Conservation (phyloP, 2,888 invertebrate genomes). For the Drosophila gaucha region DNA sequence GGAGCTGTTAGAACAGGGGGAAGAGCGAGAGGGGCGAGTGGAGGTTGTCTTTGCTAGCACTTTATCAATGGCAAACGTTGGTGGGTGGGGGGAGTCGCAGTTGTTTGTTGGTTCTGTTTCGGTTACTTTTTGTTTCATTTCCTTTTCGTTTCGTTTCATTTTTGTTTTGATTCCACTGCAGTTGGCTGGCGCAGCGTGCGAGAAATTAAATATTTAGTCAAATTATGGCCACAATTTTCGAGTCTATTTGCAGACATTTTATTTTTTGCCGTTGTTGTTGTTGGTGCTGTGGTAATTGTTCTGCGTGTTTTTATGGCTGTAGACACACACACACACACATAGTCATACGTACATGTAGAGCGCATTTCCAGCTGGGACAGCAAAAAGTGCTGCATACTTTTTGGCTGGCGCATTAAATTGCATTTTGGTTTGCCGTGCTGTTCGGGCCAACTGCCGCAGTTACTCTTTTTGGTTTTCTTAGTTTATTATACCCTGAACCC, state of each 20-base stretch:
- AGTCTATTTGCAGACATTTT: conserved; percentile 36
- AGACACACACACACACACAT: conserved; percentile 7
- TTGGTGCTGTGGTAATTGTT: conserved; percentile 52
- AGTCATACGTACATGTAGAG: not conserved
- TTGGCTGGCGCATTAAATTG: conserved; percentile 30
- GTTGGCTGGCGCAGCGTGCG: conserved; percentile 41
- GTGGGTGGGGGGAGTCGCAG: not conserved
- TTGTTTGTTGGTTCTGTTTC: conserved; percentile 10
- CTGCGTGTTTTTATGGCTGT: conserved; percentile 41
- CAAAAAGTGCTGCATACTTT: conserved; percentile 61
- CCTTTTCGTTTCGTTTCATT: conserved; percentile 11
- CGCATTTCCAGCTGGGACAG: conserved; percentile 9
- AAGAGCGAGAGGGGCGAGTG: not conserved
- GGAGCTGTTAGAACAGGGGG: not conserved
- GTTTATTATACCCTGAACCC: no score
- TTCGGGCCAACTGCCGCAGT: not conserved
- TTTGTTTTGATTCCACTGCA: conserved; percentile 25
- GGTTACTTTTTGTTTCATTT: conserved; percentile 18
- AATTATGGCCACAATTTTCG: conserved; percentile 75
- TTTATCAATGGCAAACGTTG: conserved; percentile 62
- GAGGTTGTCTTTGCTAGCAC: conserved; percentile 48
- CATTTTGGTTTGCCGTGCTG: not conserved
- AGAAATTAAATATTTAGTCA: conserved; percentile 78
- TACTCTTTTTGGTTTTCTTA: not conserved
- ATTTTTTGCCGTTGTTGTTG: conserved; percentile 22